Evolutionary conservation across 2,113 vertebrate genomes (phyloP).

Genomic region (Pao palembangensis): DNA sequence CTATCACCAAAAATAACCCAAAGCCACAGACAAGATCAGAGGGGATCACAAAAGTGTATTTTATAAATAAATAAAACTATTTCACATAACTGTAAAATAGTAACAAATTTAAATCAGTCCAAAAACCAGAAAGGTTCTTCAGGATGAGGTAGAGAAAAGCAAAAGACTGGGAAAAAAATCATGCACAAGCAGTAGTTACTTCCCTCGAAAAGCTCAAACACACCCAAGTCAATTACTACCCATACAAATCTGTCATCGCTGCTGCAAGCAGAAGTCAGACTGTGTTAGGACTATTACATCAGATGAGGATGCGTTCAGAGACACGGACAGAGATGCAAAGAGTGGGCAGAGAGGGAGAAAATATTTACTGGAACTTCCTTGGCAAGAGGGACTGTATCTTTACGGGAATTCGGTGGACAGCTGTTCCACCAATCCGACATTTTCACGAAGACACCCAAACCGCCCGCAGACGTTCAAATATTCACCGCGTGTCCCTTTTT

Average conservation of each 20-base stretch:
- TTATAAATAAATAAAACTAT: slow-evolving; percentile 7
- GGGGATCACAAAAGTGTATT: not conserved
- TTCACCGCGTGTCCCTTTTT: slow-evolving; percentile 20
- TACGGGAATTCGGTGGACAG: slow-evolving; percentile 59
- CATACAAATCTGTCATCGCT: slow-evolving; percentile 67
- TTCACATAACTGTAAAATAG: slow-evolving; percentile 6
- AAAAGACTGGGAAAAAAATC: slow-evolving; percentile 37
- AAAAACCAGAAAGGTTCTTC: slow-evolving; percentile 26
- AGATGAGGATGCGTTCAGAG: slow-evolving; percentile 50
- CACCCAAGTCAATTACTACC: slow-evolving; percentile 78
- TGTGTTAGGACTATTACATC: slow-evolving; percentile 64
- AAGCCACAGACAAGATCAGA: slow-evolving; percentile 10
- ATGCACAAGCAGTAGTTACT: slow-evolving; percentile 68
- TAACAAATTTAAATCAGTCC: slow-evolving; percentile 44
- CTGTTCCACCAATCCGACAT: slow-evolving; percentile 38
- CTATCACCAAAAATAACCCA: slow-evolving; percentile 59
- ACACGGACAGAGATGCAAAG: slow-evolving; percentile 19
- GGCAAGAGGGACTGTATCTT: slow-evolving; percentile 40
- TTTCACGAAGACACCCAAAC: slow-evolving; percentile 30
- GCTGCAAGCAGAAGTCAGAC: slow-evolving; percentile 41
- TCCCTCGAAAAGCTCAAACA: slow-evolving; percentile 62
- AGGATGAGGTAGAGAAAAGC: slow-evolving; percentile 16
- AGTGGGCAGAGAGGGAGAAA: slow-evolving; percentile 22
- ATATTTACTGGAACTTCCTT: slow-evolving; percentile 60
- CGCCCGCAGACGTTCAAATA: slow-evolving; percentile 27